Conservation (phyloP, 2,113 vertebrate genomes). For the Pongo pygmaeus region DNA sequence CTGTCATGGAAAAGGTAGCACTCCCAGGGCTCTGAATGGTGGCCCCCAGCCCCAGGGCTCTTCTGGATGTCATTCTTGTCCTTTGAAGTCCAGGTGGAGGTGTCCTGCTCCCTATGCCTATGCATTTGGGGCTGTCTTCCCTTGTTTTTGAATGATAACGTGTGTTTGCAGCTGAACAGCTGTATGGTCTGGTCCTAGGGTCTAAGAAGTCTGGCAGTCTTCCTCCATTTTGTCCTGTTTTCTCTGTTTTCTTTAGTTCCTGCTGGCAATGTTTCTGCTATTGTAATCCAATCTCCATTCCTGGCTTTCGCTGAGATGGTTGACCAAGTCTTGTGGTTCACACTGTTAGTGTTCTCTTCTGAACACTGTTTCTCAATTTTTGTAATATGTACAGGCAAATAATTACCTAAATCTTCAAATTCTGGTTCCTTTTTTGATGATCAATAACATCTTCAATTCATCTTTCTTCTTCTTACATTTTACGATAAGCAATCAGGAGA, state of each 20-base stretch:
- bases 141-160: neutral
- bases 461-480: neutral
- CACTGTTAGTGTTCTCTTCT: neutral
- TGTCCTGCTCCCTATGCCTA: neutral
- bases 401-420: neutral
- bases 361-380: neutral
- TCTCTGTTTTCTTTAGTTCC: neutral
- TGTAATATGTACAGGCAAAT: neutral
- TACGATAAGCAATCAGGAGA: neutral
- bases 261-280: neutral
- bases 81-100: neutral
- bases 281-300: neutral
- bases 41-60: neutral
- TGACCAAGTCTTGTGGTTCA: neutral
- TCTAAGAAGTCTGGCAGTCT: neutral
- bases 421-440: neutral
- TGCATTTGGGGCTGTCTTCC: neutral
- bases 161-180: neutral
- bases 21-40: neutral
- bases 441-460: neutral
- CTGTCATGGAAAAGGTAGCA: neutral
- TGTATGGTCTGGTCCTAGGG: neutral
- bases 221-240: neutral
- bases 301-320: neutral
- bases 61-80: neutral